Evolutionary conservation across 2,113 vertebrate genomes (phyloP), one percentile per base, ranked within the genome.

Genomic region (Aramus guarauna): DNA sequence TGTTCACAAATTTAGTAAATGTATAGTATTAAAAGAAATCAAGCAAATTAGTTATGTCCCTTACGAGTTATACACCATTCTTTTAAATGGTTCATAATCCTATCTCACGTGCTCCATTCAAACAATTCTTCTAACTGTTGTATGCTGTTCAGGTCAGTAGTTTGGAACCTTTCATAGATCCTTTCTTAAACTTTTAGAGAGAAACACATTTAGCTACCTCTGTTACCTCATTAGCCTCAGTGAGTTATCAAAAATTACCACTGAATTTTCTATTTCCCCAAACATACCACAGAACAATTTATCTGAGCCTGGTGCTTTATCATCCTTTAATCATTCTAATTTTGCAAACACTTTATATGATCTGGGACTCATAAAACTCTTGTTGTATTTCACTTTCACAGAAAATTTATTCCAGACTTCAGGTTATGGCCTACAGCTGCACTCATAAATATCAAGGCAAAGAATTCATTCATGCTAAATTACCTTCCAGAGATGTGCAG

Each of bases 361-460:
- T 94, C 71, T 94, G 90, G 68, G 82, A 55, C 88, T 97, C 95
- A 91, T 97, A 97, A 96, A 96, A 87, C 39, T 76, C 83, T 71
- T 82, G 85, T 85, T 93, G 39, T 93, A 94, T 95, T 94, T 95
- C 68, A 96, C 85, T 96, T 95, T 95, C 86, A 69, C 90, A 94
- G 94, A 79, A 96, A 97, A 97, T 96, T 91, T 94, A 97, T 96
- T 94, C 93, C 94, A 97, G 92, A 91, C 74, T 96, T 96, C 53
- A 80, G 92, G 92, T 97, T 97, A 97, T 87, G 89, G 83, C 80
- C 94, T 95, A 94, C 95, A 97, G 94, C 95, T 97, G 92, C 91
- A 81, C 83, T 95, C 96, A 95, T 96, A 96, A 96, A 97, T 95
- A 94, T 78, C 58, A 81, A 85, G 94, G 92, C 83, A 94, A 94